A percentile compares a stretch with the other conserved stretches of the same genome.
Conservation (phyloP, 2,888 invertebrate species). For the Drosophila neonasuta region DNA sequence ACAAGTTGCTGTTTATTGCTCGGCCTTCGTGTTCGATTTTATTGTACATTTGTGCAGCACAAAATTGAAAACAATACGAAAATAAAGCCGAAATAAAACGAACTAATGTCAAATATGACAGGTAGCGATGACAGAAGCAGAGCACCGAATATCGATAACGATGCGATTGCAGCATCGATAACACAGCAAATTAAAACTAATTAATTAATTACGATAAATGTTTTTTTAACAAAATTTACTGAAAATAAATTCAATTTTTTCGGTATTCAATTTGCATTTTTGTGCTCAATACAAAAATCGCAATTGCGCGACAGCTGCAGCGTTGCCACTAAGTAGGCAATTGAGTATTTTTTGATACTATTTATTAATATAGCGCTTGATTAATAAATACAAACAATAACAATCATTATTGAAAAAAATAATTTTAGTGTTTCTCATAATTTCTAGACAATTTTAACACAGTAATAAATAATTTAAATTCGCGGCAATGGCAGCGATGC, state of each 20-base stretch:
- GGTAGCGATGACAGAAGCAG: conserved; percentile 2
- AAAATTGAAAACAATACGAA: conserved; percentile 58
- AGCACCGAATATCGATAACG: neutral
- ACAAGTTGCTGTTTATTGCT: conserved; percentile 9
- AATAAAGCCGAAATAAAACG: conserved; percentile 59
- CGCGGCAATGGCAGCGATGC: conserved; percentile 23
- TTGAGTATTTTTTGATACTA: conserved; percentile 10
- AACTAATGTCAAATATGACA: conserved; percentile 65
- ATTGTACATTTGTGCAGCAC: conserved; percentile 49
- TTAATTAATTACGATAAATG: no score
- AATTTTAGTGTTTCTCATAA: no score
- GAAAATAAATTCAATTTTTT: no score
- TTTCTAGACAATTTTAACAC: neutral
- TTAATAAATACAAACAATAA: neutral
- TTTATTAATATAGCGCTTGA: neutral
- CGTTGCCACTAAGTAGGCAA: conserved; percentile 33
- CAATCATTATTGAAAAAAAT: no score
- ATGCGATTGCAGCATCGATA: neutral
- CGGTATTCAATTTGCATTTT: no score
- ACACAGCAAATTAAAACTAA: no score
- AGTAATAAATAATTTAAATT: conserved; percentile 5
- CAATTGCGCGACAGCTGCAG: conserved; percentile 1
- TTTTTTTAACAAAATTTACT: no score
- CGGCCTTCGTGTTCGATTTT: conserved; percentile 5
- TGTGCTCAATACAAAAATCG: neutral